A percentile compares a stretch with the other conserved stretches of the same genome.
These are phyloP conservation scores for Ferdinandea cuprea DNA, from an alignment of 2,888 invertebrate genomes.

Conservation along the genomic window DNA sequence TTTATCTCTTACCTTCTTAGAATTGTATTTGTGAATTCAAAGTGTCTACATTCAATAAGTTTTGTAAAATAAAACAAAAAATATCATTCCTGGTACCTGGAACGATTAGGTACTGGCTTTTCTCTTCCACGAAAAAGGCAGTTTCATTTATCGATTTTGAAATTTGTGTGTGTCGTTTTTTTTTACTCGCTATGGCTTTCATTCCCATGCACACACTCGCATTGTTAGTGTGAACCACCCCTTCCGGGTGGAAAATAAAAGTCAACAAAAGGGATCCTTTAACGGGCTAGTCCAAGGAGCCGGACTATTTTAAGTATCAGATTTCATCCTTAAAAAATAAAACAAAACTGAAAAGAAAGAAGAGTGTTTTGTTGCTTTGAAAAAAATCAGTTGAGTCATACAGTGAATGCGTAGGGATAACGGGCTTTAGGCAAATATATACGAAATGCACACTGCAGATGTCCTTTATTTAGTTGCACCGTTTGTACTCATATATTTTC, in stretches of 20 bases:
- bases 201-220: slow-evolving; percentile 43
- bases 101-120: slow-evolving; percentile 23
- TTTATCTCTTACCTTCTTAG: background rate
- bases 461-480: too few species aligned
- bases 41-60: background rate
- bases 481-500: background rate
- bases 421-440: slow-evolving; percentile 27
- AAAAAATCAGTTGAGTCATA: slow-evolving; percentile 59
- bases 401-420: slow-evolving; percentile 21
- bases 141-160: slow-evolving; percentile 71
- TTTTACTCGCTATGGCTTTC: slow-evolving; percentile 7
- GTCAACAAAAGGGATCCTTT: slow-evolving; percentile 60
- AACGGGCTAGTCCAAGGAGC: slow-evolving; percentile 33
- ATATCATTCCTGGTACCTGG: background rate
- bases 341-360: background rate
- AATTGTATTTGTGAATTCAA: slow-evolving; percentile 22
- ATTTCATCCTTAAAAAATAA: slow-evolving; percentile 53
- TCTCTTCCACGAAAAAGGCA: slow-evolving; percentile 46
- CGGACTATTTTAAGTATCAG: slow-evolving; percentile 6
- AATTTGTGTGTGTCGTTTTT: slow-evolving; percentile 40
- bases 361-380: slow-evolving; percentile 32
- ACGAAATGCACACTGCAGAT: slow-evolving; percentile 45
- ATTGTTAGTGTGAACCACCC: slow-evolving; percentile 21
- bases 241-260: slow-evolving; percentile 44
- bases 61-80: slow-evolving; percentile 19